Evolutionary conservation across 1,140 invertebrate species (phyloP), one percentile per base, ranked within the genome.

Genomic region (Elymnias hypermnestra): DNA sequence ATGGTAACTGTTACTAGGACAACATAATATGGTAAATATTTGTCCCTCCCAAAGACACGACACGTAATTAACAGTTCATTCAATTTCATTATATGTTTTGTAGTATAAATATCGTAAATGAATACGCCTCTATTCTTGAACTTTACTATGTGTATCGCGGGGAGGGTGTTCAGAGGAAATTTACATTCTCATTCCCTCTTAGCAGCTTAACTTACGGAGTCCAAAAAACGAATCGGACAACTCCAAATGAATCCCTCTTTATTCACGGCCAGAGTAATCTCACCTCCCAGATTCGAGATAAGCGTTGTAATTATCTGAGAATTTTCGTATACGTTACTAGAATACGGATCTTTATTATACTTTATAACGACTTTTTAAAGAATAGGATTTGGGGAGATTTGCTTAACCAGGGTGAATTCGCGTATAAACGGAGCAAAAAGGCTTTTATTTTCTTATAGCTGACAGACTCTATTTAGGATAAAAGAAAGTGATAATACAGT

Each of bases 151-250:
- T 23, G 33, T 39, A 42, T 33, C 29, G 7, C 8, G 12, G 8
- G 18, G 12, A 21, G 35, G 33, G 40, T 25, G 22, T 33, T 33
- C 8, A 29, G 41, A 68, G 63, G 56, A 57, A 66, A 62, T 65
- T 68, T 60, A 61, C 65, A 64, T 69, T 72, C 63, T 66, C 68
- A 72, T 72, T 63, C 56, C 43, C 53, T 63, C 18, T 61, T 43
- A 57, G 56, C 54, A 56, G 56, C 56, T 71, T 54, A 51, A 57
- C 39, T 50, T 51, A 51, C 37, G 47, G 49, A 62, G 43, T 64
- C 41, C 53, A 45, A 61, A 57, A 52, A 56, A 40, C 14, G 29
- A 15, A 33, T 15, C 17, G 28, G 33, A 43, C 26, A 29, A 52
- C 36, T 38, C 21, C 7, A 41, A 41, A 52, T 50, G 43, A 48